Conservation (phyloP, 2,113 vertebrate genomes). For the Brachyhypopomus occidentalis region DNA sequence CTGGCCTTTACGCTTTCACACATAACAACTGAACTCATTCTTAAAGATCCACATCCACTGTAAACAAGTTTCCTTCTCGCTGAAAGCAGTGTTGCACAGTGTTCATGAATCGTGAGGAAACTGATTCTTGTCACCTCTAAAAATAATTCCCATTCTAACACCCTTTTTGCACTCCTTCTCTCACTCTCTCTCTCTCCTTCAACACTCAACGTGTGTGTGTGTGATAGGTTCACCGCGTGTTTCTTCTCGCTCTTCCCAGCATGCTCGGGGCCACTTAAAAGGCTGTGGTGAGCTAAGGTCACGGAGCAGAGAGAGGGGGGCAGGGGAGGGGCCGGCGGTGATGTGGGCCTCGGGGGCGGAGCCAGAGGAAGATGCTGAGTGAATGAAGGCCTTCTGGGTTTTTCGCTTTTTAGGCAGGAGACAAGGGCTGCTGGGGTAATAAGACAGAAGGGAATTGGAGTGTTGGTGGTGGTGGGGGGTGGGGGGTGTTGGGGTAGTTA, state of each 20-base stretch:
- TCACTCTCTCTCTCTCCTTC: conserved; percentile 9
- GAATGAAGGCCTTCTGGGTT: conserved; percentile 18
- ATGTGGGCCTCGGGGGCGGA: conserved; percentile 15
- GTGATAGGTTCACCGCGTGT: conserved; percentile 33
- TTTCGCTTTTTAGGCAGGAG: background rate
- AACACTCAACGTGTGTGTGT: conserved; percentile 40
- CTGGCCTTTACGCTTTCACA: background rate
- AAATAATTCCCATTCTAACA: conserved; percentile 47
- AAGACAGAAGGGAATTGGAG: background rate
- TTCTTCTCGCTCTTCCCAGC: conserved; percentile 30
- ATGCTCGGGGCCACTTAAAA: conserved; percentile 42
- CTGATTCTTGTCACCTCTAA: conserved; percentile 39
- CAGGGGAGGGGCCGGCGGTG: background rate
- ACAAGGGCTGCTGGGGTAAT: background rate
- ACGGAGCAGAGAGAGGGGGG: conserved; percentile 17
- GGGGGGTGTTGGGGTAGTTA: background rate
- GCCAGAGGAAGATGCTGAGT: conserved; percentile 4
- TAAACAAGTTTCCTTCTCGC: background rate
- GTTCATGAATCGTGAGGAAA: conserved; percentile 32
- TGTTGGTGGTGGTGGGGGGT: background rate
- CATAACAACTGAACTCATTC: background rate
- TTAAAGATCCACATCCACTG: background rate
- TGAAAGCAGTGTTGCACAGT: background rate
- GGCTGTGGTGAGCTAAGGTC: conserved; percentile 41
- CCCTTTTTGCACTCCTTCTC: conserved; percentile 46